Evolutionary conservation across 2,888 invertebrate genomes (phyloP), one percentile per base, ranked within the genome.

Genomic region (Scaptomyza polygonia): DNA sequence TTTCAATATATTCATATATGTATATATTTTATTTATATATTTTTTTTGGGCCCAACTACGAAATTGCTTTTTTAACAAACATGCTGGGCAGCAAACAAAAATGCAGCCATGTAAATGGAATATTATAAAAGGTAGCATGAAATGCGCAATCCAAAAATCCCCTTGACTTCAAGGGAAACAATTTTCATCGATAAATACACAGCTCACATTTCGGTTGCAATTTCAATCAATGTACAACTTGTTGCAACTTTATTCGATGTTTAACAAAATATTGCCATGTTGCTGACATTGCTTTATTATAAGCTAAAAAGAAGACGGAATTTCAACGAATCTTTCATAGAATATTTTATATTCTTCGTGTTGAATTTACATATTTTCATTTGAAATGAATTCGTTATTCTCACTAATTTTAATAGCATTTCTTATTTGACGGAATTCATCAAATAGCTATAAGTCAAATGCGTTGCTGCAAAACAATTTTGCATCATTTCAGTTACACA

Each of bases 61-160:
- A 64, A 85, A 81, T 78, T 71, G 63, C 61, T 45, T 69, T 80
- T 81, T 83, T 71, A 83, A 80, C 67, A 21, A 32, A 30, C 18
- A 48, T 32, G 18, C 65, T 11, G 27, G 7, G 12, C 48, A 54
- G 27, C 36, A 30, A 14, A 44, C 7, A 55, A 49, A 57, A 70
- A 63, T 59, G 54, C 27, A 16, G 29, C 45, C 42, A 43, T 61
- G 40, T 57, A 84, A 86, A 83, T 67, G 74, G 63, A 51, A 57
- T 56, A 63, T 61, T 80, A 49, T 70, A 70, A 59, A 65, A 67
- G 64, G 29, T 9, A 30, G 45, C 55, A 44, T n/a, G 25, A 54
- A 40, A 29, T 43, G 63, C 55, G 40, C 39, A 52, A 42, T 34
- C 27, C 27, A 36, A 53, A 74, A 69, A 44, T 12, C 29, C 27